Conservation (phyloP, 2,797 vertebrate genomes). For the Lepilemur septentrionalis region DNA sequence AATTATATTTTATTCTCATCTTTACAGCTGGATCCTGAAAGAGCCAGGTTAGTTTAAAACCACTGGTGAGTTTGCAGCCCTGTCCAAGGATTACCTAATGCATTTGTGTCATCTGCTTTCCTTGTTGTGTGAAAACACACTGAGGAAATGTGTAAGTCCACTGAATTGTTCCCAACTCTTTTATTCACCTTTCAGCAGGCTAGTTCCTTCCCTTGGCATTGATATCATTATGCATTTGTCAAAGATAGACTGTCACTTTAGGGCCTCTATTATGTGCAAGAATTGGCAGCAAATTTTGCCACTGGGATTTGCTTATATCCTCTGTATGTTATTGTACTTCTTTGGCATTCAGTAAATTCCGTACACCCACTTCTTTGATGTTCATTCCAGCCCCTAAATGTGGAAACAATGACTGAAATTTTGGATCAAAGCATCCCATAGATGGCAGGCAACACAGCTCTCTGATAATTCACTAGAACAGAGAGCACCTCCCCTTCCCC, state of each 20-base stretch:
- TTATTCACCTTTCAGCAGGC: slow-evolving; percentile 86
- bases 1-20: slow-evolving; percentile 73
- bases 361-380: slow-evolving; percentile 87
- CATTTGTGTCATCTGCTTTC: slow-evolving; percentile 82
- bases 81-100: slow-evolving; percentile 80
- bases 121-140: slow-evolving; percentile 85
- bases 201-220: slow-evolving; percentile 89
- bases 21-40: slow-evolving; percentile 62
- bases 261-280: slow-evolving; percentile 88
- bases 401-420: slow-evolving; percentile 89
- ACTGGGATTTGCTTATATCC: slow-evolving; percentile 89
- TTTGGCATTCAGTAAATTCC: slow-evolving; percentile 87
- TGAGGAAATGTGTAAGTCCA: slow-evolving; percentile 86
- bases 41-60: slow-evolving; percentile 69
- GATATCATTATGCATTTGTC: slow-evolving; percentile 87
- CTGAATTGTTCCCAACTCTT: slow-evolving; percentile 85
- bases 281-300: slow-evolving; percentile 87
- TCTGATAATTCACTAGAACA: slow-evolving; percentile 81
- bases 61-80: slow-evolving; percentile 53
- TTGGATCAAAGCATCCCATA: slow-evolving; percentile 86
- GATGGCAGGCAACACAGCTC: slow-evolving; percentile 81
- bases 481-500: slow-evolving; percentile 57
- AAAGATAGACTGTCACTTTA: slow-evolving; percentile 87
- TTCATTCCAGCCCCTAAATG: slow-evolving; percentile 87
- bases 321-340: slow-evolving; percentile 88